A percentile compares a stretch with the other conserved stretches of the same genome.
phyloP scores from a whole-genome alignment of 1,140 invertebrate genomes.

The Oreohelix idahoensis region DNA sequence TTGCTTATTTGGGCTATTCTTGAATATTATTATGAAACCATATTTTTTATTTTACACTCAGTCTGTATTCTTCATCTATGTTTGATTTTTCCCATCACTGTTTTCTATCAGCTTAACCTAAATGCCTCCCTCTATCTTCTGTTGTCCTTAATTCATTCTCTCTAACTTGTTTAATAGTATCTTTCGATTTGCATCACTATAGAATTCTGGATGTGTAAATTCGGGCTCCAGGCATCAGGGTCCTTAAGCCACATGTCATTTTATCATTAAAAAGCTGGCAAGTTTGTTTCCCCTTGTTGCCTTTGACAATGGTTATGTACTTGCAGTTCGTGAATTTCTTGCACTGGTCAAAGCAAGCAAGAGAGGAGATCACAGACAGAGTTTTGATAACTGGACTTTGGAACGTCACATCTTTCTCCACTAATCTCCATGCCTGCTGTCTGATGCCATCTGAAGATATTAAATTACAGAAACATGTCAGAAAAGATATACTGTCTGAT shows the following conservation, averaged over 20 bases:
- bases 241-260: background rate
- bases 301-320: background rate
- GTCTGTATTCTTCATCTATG: too few species aligned
- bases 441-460: background rate
- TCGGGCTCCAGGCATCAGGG: background rate
- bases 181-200: too few species aligned
- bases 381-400: background rate
- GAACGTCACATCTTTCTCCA: background rate
- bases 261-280: background rate
- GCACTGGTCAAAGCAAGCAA: background rate
- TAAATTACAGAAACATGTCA: background rate
- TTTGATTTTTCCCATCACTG: too few species aligned
- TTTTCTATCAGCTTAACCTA: too few species aligned
- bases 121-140: too few species aligned
- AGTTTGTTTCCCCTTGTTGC: background rate
- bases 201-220: constrained; percentile 1
- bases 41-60: too few species aligned
- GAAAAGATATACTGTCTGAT: too few species aligned
- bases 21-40: too few species aligned
- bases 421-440: background rate
- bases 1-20: too few species aligned
- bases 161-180: too few species aligned
- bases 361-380: background rate
- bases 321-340: background rate
- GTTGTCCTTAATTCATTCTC: too few species aligned